phyloP scores from a whole-genome alignment of 2,113 vertebrate species.

The Clarias batrachus region DNA sequence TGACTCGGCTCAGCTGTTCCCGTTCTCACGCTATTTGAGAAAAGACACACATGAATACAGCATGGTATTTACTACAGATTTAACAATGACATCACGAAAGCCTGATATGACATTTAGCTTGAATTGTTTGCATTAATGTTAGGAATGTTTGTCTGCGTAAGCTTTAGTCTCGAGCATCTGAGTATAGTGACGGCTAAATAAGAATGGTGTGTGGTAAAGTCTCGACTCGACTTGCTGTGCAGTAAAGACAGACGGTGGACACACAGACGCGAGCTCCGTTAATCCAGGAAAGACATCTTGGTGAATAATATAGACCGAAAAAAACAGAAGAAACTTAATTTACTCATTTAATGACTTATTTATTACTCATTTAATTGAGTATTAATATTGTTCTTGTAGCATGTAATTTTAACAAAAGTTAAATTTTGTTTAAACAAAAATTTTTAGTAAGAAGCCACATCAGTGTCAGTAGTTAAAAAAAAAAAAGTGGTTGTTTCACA shows the following conservation, averaged over 20 bases:
- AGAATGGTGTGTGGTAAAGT: not conserved
- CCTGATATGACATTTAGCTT: not conserved
- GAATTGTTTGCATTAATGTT: not conserved
- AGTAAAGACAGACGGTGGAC: not conserved
- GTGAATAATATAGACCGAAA: not conserved
- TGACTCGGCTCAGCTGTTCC: not conserved
- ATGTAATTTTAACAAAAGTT: not conserved
- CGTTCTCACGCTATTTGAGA: not conserved
- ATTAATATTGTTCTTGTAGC: too few relatives aligned
- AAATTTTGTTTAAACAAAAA: not conserved
- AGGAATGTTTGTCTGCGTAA: not conserved
- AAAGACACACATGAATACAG: not conserved
- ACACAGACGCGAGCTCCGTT: not conserved
- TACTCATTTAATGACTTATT: not conserved
- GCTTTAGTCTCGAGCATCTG: constrained; percentile 6
- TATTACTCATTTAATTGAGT: not conserved
- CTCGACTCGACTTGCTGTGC: not conserved
- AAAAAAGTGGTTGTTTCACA: too few relatives aligned
- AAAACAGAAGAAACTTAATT: not conserved
- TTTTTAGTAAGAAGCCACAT: not conserved
- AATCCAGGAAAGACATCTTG: too few relatives aligned
- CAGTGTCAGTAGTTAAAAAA: not conserved
- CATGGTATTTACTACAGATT: not conserved
- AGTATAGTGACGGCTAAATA: not conserved
- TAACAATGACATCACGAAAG: not conserved